Evolutionary conservation across 2,113 vertebrate genomes (phyloP), one percentile per base, ranked within the genome.

Genomic region (Sapayoa aenigma): DNA sequence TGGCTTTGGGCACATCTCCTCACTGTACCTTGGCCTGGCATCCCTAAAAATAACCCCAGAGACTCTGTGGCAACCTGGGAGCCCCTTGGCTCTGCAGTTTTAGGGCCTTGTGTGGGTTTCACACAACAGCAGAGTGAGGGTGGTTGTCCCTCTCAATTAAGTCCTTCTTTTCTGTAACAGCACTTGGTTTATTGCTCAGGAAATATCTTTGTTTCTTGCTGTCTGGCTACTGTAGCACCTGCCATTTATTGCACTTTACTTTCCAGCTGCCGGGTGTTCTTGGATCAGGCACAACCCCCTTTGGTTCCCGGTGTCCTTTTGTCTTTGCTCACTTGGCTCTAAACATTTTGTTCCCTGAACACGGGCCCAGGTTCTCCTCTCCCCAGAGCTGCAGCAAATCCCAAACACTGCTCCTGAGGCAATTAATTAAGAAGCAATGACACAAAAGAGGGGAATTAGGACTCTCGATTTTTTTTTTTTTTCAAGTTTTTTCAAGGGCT

Each of bases 221-320:
- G 84, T 62, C 27, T n/a, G 55, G 73, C 84, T 71, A 6, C 67
- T 86, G 9, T 3, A 39, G 33, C 37, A 80, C 87, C 91, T 95
- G 73, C 46, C 56, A 72, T 49, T 93, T 91, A 78, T 44, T 79
- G 55, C 66, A 47, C 63, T 88, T 96, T 78, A 52, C 89, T 93
- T 79, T 55, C 72, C 53, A 65, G 35, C 37, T 94, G 82, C 89
- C 79, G 78, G 14, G 18, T 74, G 78, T 56, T 76, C 72, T 91
- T 92, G 92, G 93, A 91, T 58, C 78, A 59, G 24, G 69, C 66
- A 52, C 72, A 93, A 33, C 25, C 49, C 31, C 30, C 62, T 92
- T 91, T 89, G n/a, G 49, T 89, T 94, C 49, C 84, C 65, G 27
- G 21, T 73, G 52, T 87, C 82, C 84, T 95, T 95, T 87, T 94